Evolutionary conservation across 2,888 invertebrate species (phyloP).

Genomic region (Cephus pulcher): DNA sequence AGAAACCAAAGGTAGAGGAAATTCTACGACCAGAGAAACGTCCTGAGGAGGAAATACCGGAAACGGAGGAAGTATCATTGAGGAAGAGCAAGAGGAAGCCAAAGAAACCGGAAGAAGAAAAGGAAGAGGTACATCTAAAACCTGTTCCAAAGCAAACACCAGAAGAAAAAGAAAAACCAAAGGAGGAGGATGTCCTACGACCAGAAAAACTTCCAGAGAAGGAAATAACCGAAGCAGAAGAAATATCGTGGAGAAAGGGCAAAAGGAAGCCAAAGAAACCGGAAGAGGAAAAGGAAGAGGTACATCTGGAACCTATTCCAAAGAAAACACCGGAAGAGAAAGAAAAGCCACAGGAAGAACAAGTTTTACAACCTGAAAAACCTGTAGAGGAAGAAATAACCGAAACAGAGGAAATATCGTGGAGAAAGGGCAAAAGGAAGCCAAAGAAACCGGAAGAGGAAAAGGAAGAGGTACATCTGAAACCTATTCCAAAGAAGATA

Average conservation of each 20-base stretch:
- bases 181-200: slow-evolving; percentile 43
- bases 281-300: too few relatives aligned
- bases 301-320: too few relatives aligned
- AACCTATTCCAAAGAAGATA: too few relatives aligned
- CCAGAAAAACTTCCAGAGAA: neutral
- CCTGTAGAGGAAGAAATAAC: slow-evolving; percentile 14
- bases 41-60: slow-evolving; percentile 22
- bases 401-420: slow-evolving; percentile 46
- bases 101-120: slow-evolving; percentile 59
- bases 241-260: slow-evolving; percentile 47
- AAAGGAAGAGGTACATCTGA: too few relatives aligned
- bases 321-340: too few relatives aligned
- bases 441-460: too few relatives aligned
- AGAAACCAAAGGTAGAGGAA: slow-evolving; percentile 47
- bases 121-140: slow-evolving; percentile 49
- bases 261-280: too few relatives aligned
- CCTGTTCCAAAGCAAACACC: slow-evolving; percentile 57
- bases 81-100: slow-evolving; percentile 56
- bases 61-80: slow-evolving; percentile 52
- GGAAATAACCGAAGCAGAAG: slow-evolving; percentile 39
- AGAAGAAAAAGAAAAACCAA: slow-evolving; percentile 59
- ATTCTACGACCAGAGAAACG: slow-evolving; percentile 37
- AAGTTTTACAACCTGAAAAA: slow-evolving; percentile 37
- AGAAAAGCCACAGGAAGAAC: slow-evolving; percentile 51
- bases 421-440: slow-evolving; percentile 35